Percentiles rank a stretch among this genome's conserved stretches.
Conservation (phyloP, 2,113 vertebrate species). For the Microcebus griseorufus region DNA sequence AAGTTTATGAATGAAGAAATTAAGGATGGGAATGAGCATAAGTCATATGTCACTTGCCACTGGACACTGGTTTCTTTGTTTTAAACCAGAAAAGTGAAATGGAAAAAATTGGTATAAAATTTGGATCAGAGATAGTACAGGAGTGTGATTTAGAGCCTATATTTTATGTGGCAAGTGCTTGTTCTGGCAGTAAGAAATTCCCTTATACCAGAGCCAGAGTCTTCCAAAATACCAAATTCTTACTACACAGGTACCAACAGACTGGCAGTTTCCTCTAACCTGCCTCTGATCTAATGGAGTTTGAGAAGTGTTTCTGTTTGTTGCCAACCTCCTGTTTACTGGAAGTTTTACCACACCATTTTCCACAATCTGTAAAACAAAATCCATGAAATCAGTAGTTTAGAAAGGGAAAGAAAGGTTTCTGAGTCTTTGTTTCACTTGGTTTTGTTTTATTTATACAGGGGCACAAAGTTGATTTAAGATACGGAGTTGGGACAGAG, state of each 20-base stretch:
- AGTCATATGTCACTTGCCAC: conserved; percentile 31
- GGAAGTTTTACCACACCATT: not conserved
- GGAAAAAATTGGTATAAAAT: conserved; percentile 57
- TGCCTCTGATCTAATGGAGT: not conserved
- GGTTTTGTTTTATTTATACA: conserved; percentile 16
- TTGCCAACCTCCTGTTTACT: not conserved
- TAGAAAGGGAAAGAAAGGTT: not conserved
- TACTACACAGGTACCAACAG: not conserved
- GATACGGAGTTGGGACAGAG: not conserved
- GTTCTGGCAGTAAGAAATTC: not conserved
- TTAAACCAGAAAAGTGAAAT: conserved; percentile 34
- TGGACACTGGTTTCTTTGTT: conserved; percentile 46
- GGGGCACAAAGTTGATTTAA: not conserved
- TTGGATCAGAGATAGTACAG: not conserved
- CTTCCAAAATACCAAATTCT: not conserved
- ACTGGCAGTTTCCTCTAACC: not conserved
- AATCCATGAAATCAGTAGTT: not conserved
- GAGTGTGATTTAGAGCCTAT: conserved; percentile 10
- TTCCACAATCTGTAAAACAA: conserved; percentile 35
- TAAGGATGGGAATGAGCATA: not conserved
- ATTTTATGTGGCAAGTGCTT: not conserved
- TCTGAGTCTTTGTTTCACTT: not conserved
- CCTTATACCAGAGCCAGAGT: not conserved
- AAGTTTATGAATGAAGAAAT: conserved; percentile 52
- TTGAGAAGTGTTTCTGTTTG: not conserved